phyloP scores from a whole-genome alignment of 1,140 invertebrate species.

The Drosophila orena region DNA sequence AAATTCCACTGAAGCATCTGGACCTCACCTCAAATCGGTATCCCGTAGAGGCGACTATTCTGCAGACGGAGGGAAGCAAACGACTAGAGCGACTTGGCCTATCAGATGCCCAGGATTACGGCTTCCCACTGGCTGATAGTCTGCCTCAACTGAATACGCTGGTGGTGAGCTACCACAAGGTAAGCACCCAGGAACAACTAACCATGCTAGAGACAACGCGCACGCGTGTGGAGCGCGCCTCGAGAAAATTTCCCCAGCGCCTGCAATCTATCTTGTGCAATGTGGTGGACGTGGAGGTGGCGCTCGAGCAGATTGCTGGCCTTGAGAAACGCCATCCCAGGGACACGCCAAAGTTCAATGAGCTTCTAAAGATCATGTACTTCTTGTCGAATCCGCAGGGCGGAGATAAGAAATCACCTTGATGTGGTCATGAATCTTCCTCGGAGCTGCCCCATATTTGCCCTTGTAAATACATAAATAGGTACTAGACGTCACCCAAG shows the following conservation, averaged over 20 bases:
- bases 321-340: constrained; percentile 62
- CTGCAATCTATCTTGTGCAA: constrained; percentile 68
- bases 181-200: constrained; percentile 42
- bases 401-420: constrained; percentile 22
- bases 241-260: constrained; percentile 49
- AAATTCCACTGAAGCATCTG: constrained; percentile 49
- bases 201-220: constrained; percentile 56
- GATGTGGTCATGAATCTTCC: constrained; percentile 4
- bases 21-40: constrained; percentile 58
- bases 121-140: constrained; percentile 56
- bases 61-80: constrained; percentile 35
- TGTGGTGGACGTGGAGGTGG: constrained; percentile 65
- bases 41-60: constrained; percentile 51
- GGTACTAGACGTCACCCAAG: constrained; percentile 21
- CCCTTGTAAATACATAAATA: constrained; percentile 24
- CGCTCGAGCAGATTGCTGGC: constrained; percentile 64
- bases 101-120: constrained; percentile 63
- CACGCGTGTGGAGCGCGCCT: constrained; percentile 17
- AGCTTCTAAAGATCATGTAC: constrained; percentile 65
- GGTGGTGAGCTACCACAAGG: constrained; percentile 62
- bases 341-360: constrained; percentile 61
- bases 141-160: constrained; percentile 49
- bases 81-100: constrained; percentile 53
- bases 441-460: neutral
- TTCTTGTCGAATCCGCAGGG: constrained; percentile 23